Base-by-base conservation (phyloP, 2,888 invertebrate species). In the Ischnus inquisitorius region DNA sequence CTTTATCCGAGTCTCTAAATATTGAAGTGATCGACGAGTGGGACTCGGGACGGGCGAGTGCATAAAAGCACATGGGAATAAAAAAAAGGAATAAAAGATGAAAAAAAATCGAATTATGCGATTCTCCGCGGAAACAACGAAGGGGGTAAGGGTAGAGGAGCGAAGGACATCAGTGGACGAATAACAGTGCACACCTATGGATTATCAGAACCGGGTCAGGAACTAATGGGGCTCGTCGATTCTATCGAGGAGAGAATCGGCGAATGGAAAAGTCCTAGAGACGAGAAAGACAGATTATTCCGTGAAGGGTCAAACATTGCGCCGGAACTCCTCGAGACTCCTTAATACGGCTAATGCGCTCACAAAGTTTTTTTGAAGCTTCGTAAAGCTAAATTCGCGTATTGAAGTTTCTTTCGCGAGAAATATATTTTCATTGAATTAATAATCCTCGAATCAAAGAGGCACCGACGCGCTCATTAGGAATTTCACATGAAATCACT, bases 191-290 rank as follows among this genome's bases (percentile, higher is more conserved):
- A 22, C 16, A 28, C 57, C 41, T 72, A 51, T n/a, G 62, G 75
- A 80, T 76, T 68, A 75, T 80, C 43, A 48, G 57, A 75, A 64
- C n/a, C 68, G 34, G 75, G 68, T 68, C 72, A 57, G 19, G 39
- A 62, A 48, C 34, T 4, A 34, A 43, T 14, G 39, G 39, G 12
- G 75, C 28, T 39, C 19, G 62, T 39, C 48, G 64, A 64, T 64
- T 46, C 62, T 69, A 41, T 68, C 75, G 54, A 54, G 48, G 51
- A 64, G 75, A 43, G 75, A 76, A 81, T 69, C 19, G 48, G 2
- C 41, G 25, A 16, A 16, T 16, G 34, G 68, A 34, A 65, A 34
- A 46, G 43, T 22, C 41, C 19, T 25, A 65, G 64, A 46, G 28
- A 16, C 4, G 25, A 28, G 0, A 69, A 28, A 39, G 46, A 41